Percentiles rank a stretch among this genome's conserved stretches.
These are phyloP conservation scores for Keiferia lycopersicella DNA, from an alignment of 2,888 invertebrate species.

Conservation along the genomic window DNA sequence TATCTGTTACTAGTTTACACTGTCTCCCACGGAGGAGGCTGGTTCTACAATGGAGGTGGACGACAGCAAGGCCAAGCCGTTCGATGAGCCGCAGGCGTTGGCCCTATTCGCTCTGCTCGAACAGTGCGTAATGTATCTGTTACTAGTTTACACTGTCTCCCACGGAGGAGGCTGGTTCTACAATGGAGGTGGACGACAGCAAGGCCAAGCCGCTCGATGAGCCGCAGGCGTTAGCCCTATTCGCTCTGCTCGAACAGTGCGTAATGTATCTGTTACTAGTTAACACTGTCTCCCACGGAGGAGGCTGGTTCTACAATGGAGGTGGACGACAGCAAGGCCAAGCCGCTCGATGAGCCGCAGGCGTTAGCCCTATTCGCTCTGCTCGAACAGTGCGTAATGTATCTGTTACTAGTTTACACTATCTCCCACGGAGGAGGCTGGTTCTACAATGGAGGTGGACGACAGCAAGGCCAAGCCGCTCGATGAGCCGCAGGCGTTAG, in stretches of 20 bases:
- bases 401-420: no score
- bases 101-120: slow-evolving; percentile 72
- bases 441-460: no score
- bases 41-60: slow-evolving; percentile 63
- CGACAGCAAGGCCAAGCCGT: slow-evolving; percentile 45
- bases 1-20: neutral
- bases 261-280: slow-evolving; percentile 35
- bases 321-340: no score
- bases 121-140: slow-evolving; percentile 55
- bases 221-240: slow-evolving; percentile 68
- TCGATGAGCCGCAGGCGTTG: slow-evolving; percentile 68
- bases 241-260: slow-evolving; percentile 73
- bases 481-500: no score
- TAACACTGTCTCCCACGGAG: no score
- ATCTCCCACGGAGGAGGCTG: no score
- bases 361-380: no score
- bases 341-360: no score
- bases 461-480: no score
- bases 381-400: no score
- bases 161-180: slow-evolving; percentile 46
- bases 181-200: slow-evolving; percentile 61
- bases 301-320: no score
- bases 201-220: slow-evolving; percentile 57
- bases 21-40: slow-evolving; percentile 39
- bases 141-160: neutral